A percentile compares a stretch with the other conserved stretches of the same genome.
phyloP scores from a whole-genome alignment of 2,113 vertebrate species.

The Microcebus griseorufus region DNA sequence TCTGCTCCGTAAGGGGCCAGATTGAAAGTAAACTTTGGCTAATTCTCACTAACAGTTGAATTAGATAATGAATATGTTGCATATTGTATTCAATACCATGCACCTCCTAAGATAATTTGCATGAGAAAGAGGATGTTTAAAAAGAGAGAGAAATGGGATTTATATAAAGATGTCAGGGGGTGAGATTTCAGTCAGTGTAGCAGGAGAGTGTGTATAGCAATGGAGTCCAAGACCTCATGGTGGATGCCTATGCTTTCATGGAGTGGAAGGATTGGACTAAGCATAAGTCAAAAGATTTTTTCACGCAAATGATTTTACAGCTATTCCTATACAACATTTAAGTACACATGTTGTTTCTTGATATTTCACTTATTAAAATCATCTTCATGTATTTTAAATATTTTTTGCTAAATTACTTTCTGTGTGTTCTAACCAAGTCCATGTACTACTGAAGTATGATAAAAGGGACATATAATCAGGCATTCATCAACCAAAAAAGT shows the following conservation, averaged over 20 bases:
- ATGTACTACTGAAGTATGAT: background rate
- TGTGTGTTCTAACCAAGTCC: background rate
- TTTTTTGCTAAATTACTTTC: background rate
- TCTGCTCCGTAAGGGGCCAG: background rate
- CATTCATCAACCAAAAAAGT: background rate
- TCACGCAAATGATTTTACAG: background rate
- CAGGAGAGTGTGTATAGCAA: background rate
- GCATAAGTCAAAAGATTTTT: background rate
- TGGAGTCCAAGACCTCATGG: background rate
- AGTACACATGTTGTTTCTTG: background rate
- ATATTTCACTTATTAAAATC: background rate
- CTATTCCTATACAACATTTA: background rate
- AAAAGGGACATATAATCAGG: background rate
- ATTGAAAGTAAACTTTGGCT: conserved; percentile 14
- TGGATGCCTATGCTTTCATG: background rate
- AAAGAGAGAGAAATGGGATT: background rate
- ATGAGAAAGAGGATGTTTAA: background rate
- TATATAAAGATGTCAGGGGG: background rate
- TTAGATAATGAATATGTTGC: background rate
- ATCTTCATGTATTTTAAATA: background rate
- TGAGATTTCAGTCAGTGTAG: background rate
- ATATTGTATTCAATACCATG: background rate
- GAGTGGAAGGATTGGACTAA: rapidly evolving
- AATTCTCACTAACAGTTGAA: background rate
- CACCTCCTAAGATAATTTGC: background rate